Conservation (phyloP, 2,888 invertebrate genomes). For the Ichneumoninae sp. region DNA sequence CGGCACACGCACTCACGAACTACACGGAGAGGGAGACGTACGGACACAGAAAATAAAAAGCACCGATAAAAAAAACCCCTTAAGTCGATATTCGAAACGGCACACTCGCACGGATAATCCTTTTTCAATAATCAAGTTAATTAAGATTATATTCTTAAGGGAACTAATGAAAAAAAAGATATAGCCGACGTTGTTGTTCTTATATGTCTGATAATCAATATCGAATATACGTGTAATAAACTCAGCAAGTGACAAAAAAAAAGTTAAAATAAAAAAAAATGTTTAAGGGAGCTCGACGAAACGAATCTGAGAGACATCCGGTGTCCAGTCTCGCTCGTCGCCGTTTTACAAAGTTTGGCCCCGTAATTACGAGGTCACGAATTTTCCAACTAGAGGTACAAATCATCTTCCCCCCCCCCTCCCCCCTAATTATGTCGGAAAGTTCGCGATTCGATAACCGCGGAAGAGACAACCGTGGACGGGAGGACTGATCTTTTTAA, state of each 20-base stretch:
- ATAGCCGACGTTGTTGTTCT: constrained; percentile 66
- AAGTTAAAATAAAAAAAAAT: too few species aligned
- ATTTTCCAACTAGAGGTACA: constrained; percentile 32
- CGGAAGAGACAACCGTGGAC: constrained; percentile 23
- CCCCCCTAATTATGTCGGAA: constrained; percentile 17
- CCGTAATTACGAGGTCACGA: constrained; percentile 18
- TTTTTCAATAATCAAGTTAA: constrained; percentile 59
- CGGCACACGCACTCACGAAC: constrained; percentile 14
- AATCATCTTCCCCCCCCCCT: neutral
- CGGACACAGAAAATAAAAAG: constrained; percentile 40
- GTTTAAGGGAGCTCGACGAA: constrained; percentile 23
- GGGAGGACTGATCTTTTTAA: constrained; percentile 64
- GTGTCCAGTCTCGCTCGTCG: constrained; percentile 56
- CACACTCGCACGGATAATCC: constrained; percentile 64
- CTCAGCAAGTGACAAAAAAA: constrained; percentile 16
- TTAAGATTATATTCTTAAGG: constrained; percentile 50
- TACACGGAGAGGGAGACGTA: constrained; percentile 24
- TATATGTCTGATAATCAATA: constrained; percentile 63
- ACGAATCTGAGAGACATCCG: constrained; percentile 14
- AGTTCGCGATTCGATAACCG: constrained; percentile 24
- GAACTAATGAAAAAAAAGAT: constrained; percentile 36
- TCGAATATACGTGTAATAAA: constrained; percentile 56
- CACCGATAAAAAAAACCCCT: constrained; percentile 44
- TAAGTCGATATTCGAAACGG: constrained; percentile 58
- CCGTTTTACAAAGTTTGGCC: constrained; percentile 48